A percentile compares a stretch with the other conserved stretches of the same genome.
Evolutionary conservation across 2,888 invertebrate genomes (phyloP).

Genomic region (Thymelicus acteon): DNA sequence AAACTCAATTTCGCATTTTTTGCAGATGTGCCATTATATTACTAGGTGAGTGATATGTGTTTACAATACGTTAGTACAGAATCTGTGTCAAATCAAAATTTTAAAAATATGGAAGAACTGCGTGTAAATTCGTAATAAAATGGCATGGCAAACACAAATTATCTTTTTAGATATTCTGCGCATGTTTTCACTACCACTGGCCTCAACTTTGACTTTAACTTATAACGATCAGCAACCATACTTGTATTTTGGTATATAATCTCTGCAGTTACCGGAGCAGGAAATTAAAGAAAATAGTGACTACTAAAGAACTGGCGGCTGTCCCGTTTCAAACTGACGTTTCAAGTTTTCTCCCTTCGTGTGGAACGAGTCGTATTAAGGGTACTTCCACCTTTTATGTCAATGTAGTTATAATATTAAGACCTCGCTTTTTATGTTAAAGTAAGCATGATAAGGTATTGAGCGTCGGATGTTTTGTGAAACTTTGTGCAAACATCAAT

Average conservation of each 20-base stretch:
- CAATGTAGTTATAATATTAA: slow-evolving; percentile 32
- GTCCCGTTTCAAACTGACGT: slow-evolving; percentile 48
- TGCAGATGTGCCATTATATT: no score
- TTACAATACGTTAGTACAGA: neutral
- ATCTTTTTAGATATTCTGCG: neutral
- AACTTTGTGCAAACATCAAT: slow-evolving; percentile 72
- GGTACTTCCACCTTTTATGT: slow-evolving; percentile 48
- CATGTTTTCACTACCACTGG: neutral
- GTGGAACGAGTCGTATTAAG: slow-evolving; percentile 36
- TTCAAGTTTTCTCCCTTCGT: slow-evolving; percentile 41
- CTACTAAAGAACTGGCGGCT: slow-evolving; percentile 33
- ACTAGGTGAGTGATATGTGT: no score
- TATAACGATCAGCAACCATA: neutral
- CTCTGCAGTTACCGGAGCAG: slow-evolving; percentile 26
- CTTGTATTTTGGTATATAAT: slow-evolving; percentile 27
- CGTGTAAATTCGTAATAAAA: no score
- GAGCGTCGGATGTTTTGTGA: slow-evolving; percentile 45
- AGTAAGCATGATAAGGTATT: slow-evolving; percentile 39
- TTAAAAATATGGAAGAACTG: no score
- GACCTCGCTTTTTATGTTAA: slow-evolving; percentile 28
- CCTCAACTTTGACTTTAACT: neutral
- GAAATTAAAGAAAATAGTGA: slow-evolving; percentile 31
- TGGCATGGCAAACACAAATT: no score
- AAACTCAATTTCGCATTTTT: no score
- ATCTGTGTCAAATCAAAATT: no score